These are phyloP conservation scores for Bostrychus sinensis DNA, from an alignment of 2,113 vertebrate genomes.

Conservation along the genomic window DNA sequence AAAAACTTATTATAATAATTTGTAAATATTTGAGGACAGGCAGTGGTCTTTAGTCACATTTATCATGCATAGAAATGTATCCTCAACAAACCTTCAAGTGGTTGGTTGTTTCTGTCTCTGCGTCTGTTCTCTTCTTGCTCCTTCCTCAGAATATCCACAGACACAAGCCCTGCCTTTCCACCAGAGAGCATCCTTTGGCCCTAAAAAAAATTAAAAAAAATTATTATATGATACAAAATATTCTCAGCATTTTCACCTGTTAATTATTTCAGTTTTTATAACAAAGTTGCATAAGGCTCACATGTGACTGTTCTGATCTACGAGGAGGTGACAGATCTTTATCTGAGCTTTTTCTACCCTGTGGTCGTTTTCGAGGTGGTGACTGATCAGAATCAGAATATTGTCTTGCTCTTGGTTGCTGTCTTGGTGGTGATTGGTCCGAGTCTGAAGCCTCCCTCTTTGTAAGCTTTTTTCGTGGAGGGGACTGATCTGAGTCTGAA, in stretches of 20 bases:
- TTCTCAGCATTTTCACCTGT: background rate
- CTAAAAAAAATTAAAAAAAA: slow-evolving; percentile 53
- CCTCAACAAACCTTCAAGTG: slow-evolving; percentile 83
- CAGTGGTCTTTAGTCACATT: background rate
- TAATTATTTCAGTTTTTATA: background rate
- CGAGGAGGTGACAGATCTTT: slow-evolving; percentile 80
- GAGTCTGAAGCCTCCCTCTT: slow-evolving; percentile 37
- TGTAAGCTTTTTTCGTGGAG: slow-evolving; percentile 22
- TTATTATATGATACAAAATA: background rate
- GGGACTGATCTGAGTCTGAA: slow-evolving; percentile 67
- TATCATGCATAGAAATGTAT: background rate
- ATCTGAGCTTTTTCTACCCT: slow-evolving; percentile 43
- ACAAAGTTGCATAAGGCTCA: slow-evolving; percentile 19
- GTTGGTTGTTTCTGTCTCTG: slow-evolving; percentile 76
- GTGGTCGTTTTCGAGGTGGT: slow-evolving; percentile 64
- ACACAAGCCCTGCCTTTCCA: slow-evolving; percentile 86
- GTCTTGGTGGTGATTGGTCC: slow-evolving; percentile 71
- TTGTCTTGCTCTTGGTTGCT: slow-evolving; percentile 1
- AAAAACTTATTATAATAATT: background rate
- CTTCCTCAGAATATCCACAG: slow-evolving; percentile 81
- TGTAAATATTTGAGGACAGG: background rate
- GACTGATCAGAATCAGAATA: slow-evolving; percentile 76
- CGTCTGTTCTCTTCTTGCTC: slow-evolving; percentile 86
- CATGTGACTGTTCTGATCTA: slow-evolving; percentile 62
- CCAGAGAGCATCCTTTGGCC: slow-evolving; percentile 83